phyloP scores from a whole-genome alignment of 2,888 invertebrate species.

The Xestia sexstrigata region DNA sequence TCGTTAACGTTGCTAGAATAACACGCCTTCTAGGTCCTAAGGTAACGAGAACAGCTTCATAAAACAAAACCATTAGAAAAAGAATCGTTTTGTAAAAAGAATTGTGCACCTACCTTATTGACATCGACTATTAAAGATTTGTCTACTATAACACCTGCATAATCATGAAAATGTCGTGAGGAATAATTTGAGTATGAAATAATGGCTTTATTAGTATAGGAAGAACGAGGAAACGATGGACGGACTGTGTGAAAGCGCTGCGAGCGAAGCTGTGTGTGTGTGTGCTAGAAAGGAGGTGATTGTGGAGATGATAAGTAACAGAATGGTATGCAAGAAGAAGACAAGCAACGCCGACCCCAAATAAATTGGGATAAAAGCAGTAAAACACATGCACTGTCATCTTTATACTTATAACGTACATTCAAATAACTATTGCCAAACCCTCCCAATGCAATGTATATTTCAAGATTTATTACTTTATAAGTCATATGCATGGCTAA shows the following conservation, averaged over 20 bases:
- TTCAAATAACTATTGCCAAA: constrained; percentile 1
- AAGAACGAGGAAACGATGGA: neutral
- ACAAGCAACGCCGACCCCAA: neutral
- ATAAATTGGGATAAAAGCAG: neutral
- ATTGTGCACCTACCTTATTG: neutral
- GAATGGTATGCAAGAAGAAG: neutral
- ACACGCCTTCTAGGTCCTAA: neutral
- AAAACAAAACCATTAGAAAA: neutral
- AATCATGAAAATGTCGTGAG: neutral
- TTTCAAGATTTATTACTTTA: constrained; percentile 45
- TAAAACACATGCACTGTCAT: neutral
- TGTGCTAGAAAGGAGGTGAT: neutral
- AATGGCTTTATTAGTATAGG: no score
- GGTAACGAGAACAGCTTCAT: neutral
- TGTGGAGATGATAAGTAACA: neutral
- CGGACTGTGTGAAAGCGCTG: neutral
- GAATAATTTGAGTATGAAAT: neutral
- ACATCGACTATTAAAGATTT: neutral
- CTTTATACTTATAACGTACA: neutral
- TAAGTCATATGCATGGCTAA: constrained; percentile 53
- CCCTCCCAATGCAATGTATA: constrained; percentile 2
- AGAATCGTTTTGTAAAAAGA: neutral
- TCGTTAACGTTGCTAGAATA: neutral
- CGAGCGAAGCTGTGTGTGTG: no score
- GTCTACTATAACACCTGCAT: neutral